Evolutionary conservation across 2,113 vertebrate genomes (phyloP), one percentile per base, ranked within the genome.

Genomic region (Lophochroa leadbeateri): DNA sequence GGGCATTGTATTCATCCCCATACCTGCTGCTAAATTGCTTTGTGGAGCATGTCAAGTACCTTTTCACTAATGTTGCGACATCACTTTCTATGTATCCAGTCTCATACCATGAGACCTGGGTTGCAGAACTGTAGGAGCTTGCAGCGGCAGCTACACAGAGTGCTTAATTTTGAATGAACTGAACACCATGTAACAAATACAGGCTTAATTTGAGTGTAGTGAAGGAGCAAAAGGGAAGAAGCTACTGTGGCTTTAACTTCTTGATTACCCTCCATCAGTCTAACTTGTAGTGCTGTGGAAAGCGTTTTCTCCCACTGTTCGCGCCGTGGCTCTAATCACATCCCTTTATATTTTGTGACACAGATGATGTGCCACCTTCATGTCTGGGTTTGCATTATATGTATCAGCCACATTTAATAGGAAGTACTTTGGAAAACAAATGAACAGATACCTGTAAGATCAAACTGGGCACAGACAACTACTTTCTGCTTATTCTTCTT

Each of bases 331-430:
- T 89, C 17, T 41, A 67, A 15, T 12, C 46, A 52, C 60, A 53
- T 60, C 15, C 10, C 15, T 77, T 57, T 64, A 2, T 37, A 27
- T 80, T 92, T 88, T 72, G 17, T 0, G 0, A 35, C 39, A 31
- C 5, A 47, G 27, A 71, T 52, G 14, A 35, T 83, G 33, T 80
- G 17, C 27, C 29, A 39, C 14, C 53, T 90, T 68, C 2, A 11
- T 76, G 92, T 90, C 24, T 76, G 1, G 4, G 17, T 88, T 82
- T 92, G 33, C 8, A 9, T 76, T 76, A 16, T 46, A 20, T 0
- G 0, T 68, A 39, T 57, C 9, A 25, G 20, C 47, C 29, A 8
- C 1, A 0, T 64, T 5, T 49, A 55, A 28, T 57, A 9, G 43
- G 20, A 44, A 72, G 10, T 83, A 44, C 44, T 86, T 80, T 31